Percentiles rank a stretch among this genome's conserved stretches.
Evolutionary conservation across 2,888 invertebrate species (phyloP).

Genomic region (Labia minor): DNA sequence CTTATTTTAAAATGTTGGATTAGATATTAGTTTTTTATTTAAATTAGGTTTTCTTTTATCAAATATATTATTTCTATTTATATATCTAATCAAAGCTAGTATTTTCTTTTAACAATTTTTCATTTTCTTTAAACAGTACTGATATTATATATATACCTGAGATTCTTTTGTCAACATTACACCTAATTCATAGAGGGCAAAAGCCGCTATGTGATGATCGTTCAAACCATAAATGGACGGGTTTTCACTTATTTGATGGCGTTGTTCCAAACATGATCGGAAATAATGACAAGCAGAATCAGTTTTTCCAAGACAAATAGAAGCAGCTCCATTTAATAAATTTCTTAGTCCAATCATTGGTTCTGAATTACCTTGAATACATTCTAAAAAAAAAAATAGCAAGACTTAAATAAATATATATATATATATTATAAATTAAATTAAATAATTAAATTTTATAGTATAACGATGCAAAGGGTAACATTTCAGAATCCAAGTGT

Average conservation of each 20-base stretch:
- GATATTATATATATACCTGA: constrained; percentile 36
- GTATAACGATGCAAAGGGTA: too few relatives aligned
- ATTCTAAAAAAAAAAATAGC: constrained; percentile 31
- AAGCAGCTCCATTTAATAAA: constrained; percentile 43
- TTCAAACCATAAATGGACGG: constrained; percentile 26
- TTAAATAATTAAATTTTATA: too few relatives aligned
- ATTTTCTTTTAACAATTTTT: too few relatives aligned
- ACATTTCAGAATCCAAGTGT: too few relatives aligned
- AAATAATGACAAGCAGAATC: constrained; percentile 35
- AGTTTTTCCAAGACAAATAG: constrained; percentile 37
- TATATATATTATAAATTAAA: background rate
- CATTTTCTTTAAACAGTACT: too few relatives aligned
- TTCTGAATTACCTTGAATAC: constrained; percentile 35
- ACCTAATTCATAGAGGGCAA: constrained; percentile 53
- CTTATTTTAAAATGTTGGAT: constrained; percentile 16
- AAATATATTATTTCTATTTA: constrained; percentile 24
- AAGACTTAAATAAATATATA: background rate
- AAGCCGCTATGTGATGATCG: constrained; percentile 48
- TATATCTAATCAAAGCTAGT: too few relatives aligned
- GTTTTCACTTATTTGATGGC: constrained; percentile 27
- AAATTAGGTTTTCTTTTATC: too few relatives aligned
- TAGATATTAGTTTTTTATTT: background rate
- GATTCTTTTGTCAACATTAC: constrained; percentile 38
- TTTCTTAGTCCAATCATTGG: constrained; percentile 46
- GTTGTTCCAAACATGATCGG: constrained; percentile 34